A percentile compares a stretch with the other conserved stretches of the same genome.
Conservation (phyloP, 1,140 invertebrate species). For the Drosophila santomea region DNA sequence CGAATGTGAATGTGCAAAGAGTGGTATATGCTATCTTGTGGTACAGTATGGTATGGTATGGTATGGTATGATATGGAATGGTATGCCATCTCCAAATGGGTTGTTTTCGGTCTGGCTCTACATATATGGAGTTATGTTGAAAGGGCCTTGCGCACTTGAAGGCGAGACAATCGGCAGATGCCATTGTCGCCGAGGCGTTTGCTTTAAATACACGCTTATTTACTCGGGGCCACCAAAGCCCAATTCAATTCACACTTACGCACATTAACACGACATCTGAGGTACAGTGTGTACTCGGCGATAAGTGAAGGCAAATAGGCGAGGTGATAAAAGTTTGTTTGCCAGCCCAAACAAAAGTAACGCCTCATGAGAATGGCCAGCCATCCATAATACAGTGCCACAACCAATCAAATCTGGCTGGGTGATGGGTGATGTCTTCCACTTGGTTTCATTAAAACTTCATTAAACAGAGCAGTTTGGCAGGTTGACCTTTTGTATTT, state of each 20-base stretch:
- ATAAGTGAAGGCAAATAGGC: conserved; percentile 79
- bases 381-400: too few species aligned
- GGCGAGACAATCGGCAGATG: conserved; percentile 67
- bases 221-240: conserved; percentile 10
- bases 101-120: conserved; percentile 7
- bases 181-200: conserved; percentile 33
- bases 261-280: conserved; percentile 35
- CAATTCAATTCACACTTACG: conserved; percentile 40
- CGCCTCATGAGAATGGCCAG: conserved; percentile 56
- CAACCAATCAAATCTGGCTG: conserved; percentile 32
- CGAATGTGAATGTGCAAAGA: conserved; percentile 51
- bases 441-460: conserved; percentile 32
- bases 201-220: conserved; percentile 20
- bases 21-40: not conserved
- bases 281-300: conserved; percentile 52
- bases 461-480: conserved; percentile 16
- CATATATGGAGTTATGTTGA: conserved; percentile 5
- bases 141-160: conserved; percentile 26
- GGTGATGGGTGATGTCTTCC: conserved; percentile 26
- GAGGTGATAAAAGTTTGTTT: conserved; percentile 77
- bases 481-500: conserved; percentile 10
- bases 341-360: conserved; percentile 67
- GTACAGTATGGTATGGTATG: not conserved
- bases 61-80: not conserved
- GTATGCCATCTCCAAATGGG: conserved; percentile 18